Evolutionary conservation across 2,797 vertebrate genomes (phyloP), one percentile per base, ranked within the genome.

Genomic region (Sebastiscus tertius): DNA sequence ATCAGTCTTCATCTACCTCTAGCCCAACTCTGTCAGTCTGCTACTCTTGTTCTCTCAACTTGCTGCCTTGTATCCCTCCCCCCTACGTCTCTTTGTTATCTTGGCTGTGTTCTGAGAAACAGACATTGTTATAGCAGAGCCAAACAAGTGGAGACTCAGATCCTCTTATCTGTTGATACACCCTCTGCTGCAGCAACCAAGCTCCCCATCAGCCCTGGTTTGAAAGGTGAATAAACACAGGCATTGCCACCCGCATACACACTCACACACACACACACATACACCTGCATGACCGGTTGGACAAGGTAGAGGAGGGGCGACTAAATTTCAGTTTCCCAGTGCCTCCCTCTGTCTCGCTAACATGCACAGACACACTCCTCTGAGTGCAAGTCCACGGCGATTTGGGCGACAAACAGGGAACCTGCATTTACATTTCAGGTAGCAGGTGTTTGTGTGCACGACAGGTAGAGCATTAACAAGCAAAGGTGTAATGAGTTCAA

Each of bases 261-360:
- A 42, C 61, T 58, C 58, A 73, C 61, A 77, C 34, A 39, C 34
- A 36, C 33, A 33, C 33, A 33, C 39, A 16, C 68, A 68, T n/a
- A 71, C 76, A 89, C 90, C 77, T 85, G 91, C 70, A 67, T 1
- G 62, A 94, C 94, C 68, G 81, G 94, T 93, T 87, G 4, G 87
- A 86, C 88, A 2, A 85, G 92, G 56, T 77, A 52, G 59, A 71
- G 77, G 79, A 65, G 82, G 83, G 79, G 67, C 5, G 22, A 77
- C 61, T 42, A 52, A 75, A 88, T 87, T 81, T 87, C 63, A 39
- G 76, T 65, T 75, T 70, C 76, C 75, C 34, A 31, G 12, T 65
- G 52, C 39, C 42, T 68, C 65, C 27, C 26, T 61, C 63, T 81
- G 63, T 87, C 71, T 79, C 0, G 58, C 31, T 36, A 81, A 87